Evolutionary conservation across 2,797 vertebrate genomes (phyloP).

Genomic region (Typhlichthys subterraneus): DNA sequence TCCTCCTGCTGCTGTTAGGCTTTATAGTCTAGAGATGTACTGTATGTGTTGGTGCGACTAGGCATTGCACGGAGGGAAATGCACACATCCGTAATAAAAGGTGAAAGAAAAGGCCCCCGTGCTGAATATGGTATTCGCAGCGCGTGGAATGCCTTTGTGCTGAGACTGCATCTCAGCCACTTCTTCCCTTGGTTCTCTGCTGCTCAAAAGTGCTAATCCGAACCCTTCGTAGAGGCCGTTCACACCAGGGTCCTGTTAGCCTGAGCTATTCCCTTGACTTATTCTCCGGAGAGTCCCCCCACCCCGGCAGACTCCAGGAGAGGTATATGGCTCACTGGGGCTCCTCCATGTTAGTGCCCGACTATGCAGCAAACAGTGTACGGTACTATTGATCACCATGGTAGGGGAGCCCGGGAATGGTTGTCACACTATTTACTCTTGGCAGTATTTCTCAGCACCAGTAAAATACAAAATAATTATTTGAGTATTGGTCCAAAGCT

Average conservation of each 20-base stretch:
- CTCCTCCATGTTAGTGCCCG: too few species aligned
- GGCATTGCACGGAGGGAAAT: conserved; percentile 57
- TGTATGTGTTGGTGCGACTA: conserved; percentile 21
- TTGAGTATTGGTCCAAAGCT: too few species aligned
- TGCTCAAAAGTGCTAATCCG: conserved; percentile 40
- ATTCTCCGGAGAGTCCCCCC: too few species aligned
- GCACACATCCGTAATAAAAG: conserved; percentile 36
- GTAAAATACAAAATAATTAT: too few species aligned
- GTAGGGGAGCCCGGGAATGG: too few species aligned
- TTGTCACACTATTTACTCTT: too few species aligned
- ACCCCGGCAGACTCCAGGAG: too few species aligned
- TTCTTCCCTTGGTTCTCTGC: conserved; percentile 40
- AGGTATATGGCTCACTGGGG: too few species aligned
- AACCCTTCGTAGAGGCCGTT: conserved; percentile 38
- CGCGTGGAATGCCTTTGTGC: conserved; percentile 38
- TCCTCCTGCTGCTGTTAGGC: neutral
- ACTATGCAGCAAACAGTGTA: neutral
- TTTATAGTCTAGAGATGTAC: conserved; percentile 6
- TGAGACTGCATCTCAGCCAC: conserved; percentile 49
- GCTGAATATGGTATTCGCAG: conserved; percentile 49
- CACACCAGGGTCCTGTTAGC: conserved; percentile 31
- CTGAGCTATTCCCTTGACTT: conserved; percentile 25
- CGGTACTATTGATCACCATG: too few species aligned
- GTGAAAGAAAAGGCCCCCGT: conserved; percentile 34
- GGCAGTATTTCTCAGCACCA: too few species aligned